Evolutionary conservation across 2,888 invertebrate species (phyloP).

Genomic region (Cerastis rubricosa): DNA sequence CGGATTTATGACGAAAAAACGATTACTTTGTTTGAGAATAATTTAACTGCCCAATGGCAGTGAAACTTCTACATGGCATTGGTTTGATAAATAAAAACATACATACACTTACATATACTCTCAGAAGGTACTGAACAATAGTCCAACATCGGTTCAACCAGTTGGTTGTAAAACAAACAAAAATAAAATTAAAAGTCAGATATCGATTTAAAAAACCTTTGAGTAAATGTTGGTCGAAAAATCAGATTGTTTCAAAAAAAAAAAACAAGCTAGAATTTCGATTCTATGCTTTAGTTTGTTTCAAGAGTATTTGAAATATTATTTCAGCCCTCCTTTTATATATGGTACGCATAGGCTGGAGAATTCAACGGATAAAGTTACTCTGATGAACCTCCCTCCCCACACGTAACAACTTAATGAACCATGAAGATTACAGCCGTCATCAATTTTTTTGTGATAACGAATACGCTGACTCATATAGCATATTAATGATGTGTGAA

Average conservation of each 20-base stretch:
- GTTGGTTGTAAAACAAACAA: not conserved
- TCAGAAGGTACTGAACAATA: not conserved
- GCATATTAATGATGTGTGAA: conserved; percentile 6
- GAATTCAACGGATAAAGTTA: not conserved
- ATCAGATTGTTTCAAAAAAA: not conserved
- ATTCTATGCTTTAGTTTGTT: not conserved
- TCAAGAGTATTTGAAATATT: not conserved
- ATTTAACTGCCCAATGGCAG: not conserved
- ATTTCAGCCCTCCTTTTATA: not conserved
- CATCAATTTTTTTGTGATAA: conserved; percentile 21
- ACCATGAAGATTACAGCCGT: conserved; percentile 11
- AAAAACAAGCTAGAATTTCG: not conserved
- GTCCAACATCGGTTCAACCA: not conserved
- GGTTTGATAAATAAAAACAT: not conserved
- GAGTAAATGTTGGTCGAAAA: not conserved
- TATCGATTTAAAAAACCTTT: not conserved
- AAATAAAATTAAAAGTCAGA: not conserved
- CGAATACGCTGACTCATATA: conserved; percentile 2
- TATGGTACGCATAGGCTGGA: not conserved
- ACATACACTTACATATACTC: too few species aligned
- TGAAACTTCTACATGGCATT: too few species aligned
- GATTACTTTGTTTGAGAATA: not conserved
- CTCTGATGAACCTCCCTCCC: not conserved
- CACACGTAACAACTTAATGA: conserved; percentile 29
- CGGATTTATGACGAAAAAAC: not conserved